Conservation (phyloP, 2,113 vertebrate genomes). For the Hymenochirus boettgeri region DNA sequence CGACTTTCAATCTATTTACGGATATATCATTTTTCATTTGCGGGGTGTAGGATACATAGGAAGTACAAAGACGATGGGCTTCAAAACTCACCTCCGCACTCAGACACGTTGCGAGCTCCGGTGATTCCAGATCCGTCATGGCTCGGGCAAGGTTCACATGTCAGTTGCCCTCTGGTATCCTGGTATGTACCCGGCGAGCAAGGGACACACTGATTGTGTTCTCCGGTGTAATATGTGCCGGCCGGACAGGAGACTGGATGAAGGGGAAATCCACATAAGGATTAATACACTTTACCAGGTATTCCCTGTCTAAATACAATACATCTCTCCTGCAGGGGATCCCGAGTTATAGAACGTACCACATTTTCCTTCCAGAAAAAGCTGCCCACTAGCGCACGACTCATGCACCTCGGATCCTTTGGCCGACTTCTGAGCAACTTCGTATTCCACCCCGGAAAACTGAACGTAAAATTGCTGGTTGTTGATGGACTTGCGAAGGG, state of each 20-base stretch:
- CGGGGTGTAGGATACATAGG: too few species aligned
- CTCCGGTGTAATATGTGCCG: conserved; percentile 85
- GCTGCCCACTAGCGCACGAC: conserved; percentile 78
- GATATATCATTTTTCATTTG: too few species aligned
- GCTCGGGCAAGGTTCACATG: conserved; percentile 86
- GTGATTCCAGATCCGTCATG: conserved; percentile 71
- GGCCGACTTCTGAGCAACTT: conserved; percentile 82
- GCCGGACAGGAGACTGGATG: conserved; percentile 75
- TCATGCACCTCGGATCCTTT: conserved; percentile 66
- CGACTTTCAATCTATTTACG: too few species aligned
- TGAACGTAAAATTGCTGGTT: conserved; percentile 93
- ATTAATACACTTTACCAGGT: background rate
- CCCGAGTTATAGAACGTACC: conserved; percentile 60
- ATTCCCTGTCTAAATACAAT: too few species aligned
- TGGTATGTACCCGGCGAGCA: conserved; percentile 86
- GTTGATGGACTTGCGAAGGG: conserved; percentile 86
- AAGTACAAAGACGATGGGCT: background rate
- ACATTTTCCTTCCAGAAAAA: conserved; percentile 77
- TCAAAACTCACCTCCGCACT: conserved; percentile 82
- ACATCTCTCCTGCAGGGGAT: too few species aligned
- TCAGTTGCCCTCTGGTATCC: conserved; percentile 80
- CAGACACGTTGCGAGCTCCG: conserved; percentile 82
- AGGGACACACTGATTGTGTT: conserved; percentile 73
- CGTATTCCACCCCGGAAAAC: conserved; percentile 87
- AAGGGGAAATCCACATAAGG: conserved; percentile 41